Evolutionary conservation across 1,140 invertebrate genomes (phyloP), one percentile per base, ranked within the genome.

Genomic region (Nephila pilipes): DNA sequence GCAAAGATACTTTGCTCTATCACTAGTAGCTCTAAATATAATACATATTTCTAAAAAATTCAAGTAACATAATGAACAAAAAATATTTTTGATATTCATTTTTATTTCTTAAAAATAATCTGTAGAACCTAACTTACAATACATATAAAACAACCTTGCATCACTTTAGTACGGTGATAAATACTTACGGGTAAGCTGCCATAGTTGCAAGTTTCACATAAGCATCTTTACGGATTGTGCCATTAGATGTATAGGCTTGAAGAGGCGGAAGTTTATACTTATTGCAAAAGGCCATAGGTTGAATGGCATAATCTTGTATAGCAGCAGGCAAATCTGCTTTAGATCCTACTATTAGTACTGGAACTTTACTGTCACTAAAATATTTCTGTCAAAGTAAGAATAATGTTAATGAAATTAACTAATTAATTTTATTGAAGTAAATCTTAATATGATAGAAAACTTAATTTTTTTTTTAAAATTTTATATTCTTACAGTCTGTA

Each of bases 101-200:
- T 60, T 60, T 60, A 60, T 16, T 22, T 60, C 20, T 60, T 46
- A 46, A 46, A 46, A 46, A 46, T 46, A 10, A 10, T 46, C 46
- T 46, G 46, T 4, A 46, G 46, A 46, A 46, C 12, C 1, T 46
- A 46, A 46, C 6, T 46, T 8, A 10, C 12, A 46, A 46, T 4
- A 46, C 46, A 46, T 46, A 46, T 10, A 46, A 46, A 46, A 1
- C 2, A 5, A 4, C 46, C 46, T 10, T 46, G 46, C 12, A 46
- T 46, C 46, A 46, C 46, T 46, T 46, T 46, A 46, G 8, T 8
- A 25, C n/a, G 0, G 2, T 22, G 25, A 12, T 36, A 89, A 93
- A 94, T 96, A 98, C 98, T 98, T 97, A 99, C 98, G 99, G 99
- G 96, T 99, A 99, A 58, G 98, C 98, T 94, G 99, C 99, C 99